Conservation (phyloP, 2,797 vertebrate genomes). For the Catostomus latipinnis region DNA sequence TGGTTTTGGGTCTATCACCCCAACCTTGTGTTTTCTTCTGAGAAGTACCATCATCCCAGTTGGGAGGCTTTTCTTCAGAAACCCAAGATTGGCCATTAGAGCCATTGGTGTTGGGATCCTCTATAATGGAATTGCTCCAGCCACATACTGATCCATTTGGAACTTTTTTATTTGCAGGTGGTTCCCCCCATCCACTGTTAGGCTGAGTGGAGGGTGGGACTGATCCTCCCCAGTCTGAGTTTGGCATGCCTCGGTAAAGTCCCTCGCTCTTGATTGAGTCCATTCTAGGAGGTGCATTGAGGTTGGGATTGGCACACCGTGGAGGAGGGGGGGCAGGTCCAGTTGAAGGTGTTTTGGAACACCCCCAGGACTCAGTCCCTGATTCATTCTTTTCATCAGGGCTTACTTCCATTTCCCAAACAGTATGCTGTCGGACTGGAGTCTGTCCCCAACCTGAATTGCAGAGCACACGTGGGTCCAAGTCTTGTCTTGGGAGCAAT, state of each 20-base stretch:
- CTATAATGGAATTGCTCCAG: constrained; percentile 86
- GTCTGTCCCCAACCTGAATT: constrained; percentile 90
- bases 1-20: constrained; percentile 87
- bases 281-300: constrained; percentile 78
- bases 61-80: constrained; percentile 89
- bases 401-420: constrained; percentile 89
- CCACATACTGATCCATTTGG: constrained; percentile 85
- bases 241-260: constrained; percentile 86
- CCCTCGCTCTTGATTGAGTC: constrained; percentile 88
- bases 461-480: constrained; percentile 87
- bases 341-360: constrained; percentile 65
- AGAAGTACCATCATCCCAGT: constrained; percentile 85
- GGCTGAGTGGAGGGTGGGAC: constrained; percentile 82
- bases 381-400: constrained; percentile 84
- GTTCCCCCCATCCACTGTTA: constrained; percentile 88
- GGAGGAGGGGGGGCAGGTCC: constrained; percentile 68
- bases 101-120: constrained; percentile 82
- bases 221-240: constrained; percentile 86
- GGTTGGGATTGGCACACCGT: constrained; percentile 66
- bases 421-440: constrained; percentile 87
- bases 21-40: constrained; percentile 89
- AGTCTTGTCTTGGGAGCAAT: constrained; percentile 83
- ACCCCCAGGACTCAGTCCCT: constrained; percentile 87
- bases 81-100: constrained; percentile 89
- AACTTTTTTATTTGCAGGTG: constrained; percentile 80